Conservation (phyloP, 1,140 invertebrate genomes). For the Drosophila pandora region DNA sequence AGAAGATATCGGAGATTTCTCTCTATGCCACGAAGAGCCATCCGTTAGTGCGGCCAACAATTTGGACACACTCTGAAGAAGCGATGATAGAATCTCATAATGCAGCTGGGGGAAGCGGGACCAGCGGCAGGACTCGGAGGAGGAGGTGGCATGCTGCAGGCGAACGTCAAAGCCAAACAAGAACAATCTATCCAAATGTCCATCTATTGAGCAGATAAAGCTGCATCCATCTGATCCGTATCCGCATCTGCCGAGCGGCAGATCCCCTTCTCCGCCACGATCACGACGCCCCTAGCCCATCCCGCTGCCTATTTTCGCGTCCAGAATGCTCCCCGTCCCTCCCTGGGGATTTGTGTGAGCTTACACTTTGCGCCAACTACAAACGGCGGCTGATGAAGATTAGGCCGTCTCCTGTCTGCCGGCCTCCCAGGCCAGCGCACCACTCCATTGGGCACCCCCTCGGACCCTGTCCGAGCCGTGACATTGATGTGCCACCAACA, state of each 20-base stretch:
- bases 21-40: not conserved
- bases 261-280: not conserved
- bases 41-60: slow-evolving; percentile 63
- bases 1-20: not conserved
- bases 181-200: slow-evolving; percentile 83
- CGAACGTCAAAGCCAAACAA: slow-evolving; percentile 78
- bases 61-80: slow-evolving; percentile 63
- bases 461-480: slow-evolving; percentile 46
- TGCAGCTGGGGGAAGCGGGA: slow-evolving; percentile 24
- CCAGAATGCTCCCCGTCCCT: not conserved
- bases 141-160: slow-evolving; percentile 24
- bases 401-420: slow-evolving; percentile 55
- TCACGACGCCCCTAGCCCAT: slow-evolving; percentile 3
- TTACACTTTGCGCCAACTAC: slow-evolving; percentile 79
- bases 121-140: slow-evolving; percentile 1
- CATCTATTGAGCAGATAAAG: slow-evolving; percentile 82
- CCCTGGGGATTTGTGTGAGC: slow-evolving; percentile 76
- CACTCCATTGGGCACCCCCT: slow-evolving; percentile 4
- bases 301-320: slow-evolving; percentile 23
- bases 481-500: slow-evolving; percentile 73
- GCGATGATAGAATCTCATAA: slow-evolving; percentile 79
- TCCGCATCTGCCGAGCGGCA: slow-evolving; percentile 9
- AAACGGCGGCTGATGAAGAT: slow-evolving; percentile 81
- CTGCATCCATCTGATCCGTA: slow-evolving; percentile 54
- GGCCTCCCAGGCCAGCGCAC: slow-evolving; percentile 4